phyloP scores from a whole-genome alignment of 2,888 invertebrate species.

The Cryptocephalus primarius region DNA sequence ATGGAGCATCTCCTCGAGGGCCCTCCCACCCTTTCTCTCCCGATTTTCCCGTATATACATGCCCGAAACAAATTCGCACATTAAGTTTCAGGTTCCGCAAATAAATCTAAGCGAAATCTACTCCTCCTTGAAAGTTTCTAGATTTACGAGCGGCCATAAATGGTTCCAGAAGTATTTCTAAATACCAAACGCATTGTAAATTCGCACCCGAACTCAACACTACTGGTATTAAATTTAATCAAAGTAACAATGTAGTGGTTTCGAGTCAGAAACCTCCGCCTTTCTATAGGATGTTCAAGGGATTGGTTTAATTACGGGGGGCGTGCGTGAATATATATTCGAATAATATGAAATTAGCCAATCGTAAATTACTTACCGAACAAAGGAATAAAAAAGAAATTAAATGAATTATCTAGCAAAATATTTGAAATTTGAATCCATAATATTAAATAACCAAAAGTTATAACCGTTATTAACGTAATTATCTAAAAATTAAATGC shows the following conservation, averaged over 20 bases:
- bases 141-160: conserved; percentile 15
- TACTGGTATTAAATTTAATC: conserved; percentile 34
- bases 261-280: conserved; percentile 17
- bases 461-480: too few species aligned
- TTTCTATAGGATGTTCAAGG: conserved; percentile 7
- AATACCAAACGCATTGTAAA: conserved; percentile 23
- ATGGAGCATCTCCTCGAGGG: too few species aligned
- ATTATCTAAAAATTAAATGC: too few species aligned
- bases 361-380: too few species aligned
- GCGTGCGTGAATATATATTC: too few species aligned
- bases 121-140: conserved; percentile 13
- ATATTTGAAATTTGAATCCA: too few species aligned
- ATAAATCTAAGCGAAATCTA: conserved; percentile 14
- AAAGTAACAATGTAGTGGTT: conserved; percentile 34
- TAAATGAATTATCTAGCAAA: too few species aligned
- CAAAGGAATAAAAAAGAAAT: too few species aligned
- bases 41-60: neutral
- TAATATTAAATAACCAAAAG: too few species aligned
- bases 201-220: conserved; percentile 21
- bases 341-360: too few species aligned
- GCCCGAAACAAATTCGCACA: conserved; percentile 11
- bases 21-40: neutral
- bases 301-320: conserved; percentile 7
- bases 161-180: conserved; percentile 18
- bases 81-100: conserved; percentile 13